These are phyloP conservation scores for Mus minutoides DNA, from an alignment of 2,797 vertebrate genomes.

Conservation along the genomic window DNA sequence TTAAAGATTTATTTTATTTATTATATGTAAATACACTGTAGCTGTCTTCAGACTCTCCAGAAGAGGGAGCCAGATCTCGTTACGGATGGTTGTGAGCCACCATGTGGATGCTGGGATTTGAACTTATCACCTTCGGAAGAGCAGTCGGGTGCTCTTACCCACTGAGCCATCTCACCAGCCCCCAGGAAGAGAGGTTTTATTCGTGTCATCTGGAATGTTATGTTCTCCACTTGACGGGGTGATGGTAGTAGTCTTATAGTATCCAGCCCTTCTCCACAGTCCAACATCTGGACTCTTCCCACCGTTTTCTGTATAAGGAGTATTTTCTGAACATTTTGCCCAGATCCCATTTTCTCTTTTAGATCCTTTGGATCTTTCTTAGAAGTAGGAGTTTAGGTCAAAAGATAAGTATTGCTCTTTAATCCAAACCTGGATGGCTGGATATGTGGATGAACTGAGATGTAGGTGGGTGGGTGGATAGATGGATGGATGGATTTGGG, in stretches of 20 bases:
- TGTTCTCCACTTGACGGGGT: not conserved
- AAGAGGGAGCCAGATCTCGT: no score
- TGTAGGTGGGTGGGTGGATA: not conserved
- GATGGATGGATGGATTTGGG: not conserved
- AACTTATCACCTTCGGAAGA: no score
- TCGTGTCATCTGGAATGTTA: not conserved
- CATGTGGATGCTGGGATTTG: no score
- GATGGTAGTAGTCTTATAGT: not conserved
- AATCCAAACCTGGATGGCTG: not conserved
- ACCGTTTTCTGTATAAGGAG: not conserved
- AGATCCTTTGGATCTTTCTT: conserved; percentile 34
- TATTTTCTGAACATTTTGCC: not conserved
- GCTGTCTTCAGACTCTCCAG: no score
- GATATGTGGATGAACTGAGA: no score
- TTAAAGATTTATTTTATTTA: no score
- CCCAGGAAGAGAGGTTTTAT: not conserved
- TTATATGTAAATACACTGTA: no score
- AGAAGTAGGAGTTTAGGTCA: conserved; percentile 44
- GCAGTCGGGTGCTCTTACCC: no score
- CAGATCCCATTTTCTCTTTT: not conserved
- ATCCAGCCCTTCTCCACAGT: not conserved
- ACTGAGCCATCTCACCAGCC: no score
- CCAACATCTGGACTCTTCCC: not conserved
- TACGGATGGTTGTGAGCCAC: no score
- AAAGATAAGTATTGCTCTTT: conserved; percentile 52